Base-by-base conservation (phyloP, 2,888 invertebrate genomes). In the Polydrusus cervinus region DNA sequence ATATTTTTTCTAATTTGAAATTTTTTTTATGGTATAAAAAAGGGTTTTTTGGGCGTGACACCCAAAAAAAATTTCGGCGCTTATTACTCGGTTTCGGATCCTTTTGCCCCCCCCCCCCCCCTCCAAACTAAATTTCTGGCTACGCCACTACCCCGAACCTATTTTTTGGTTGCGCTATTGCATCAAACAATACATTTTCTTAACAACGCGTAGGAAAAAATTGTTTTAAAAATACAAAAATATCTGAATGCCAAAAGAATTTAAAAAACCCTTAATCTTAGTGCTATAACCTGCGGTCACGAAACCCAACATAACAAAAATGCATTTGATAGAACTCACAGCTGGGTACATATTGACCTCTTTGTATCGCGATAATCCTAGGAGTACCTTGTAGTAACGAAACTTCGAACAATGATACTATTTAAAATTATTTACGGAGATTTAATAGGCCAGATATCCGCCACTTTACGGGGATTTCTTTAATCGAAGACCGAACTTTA, bases 371-470 rank as follows among this genome's bases (percentile, higher is more conserved):
- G 45, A 47, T 75, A 75, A 78, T 74, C 78, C 68, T 40, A 66
- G 71, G 68, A 74, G 77, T 74, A 77, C 67, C 73, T 71, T 69
- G 72, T 72, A 77, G 70, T 10, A 72, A 72, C 57, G 71, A 75
- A 74, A 67, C 66, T 51, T 71, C 73, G 49, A 69, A 77, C 77
- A 77, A 77, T 75, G 60, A 75, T 64, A 66, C 77, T 68, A 75
- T 77, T 77, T 75, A 79, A 71, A 81, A 82, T 82, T 82, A 81
- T 81, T 76, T 79, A 81, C 78, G 81, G 81, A 80, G 80, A 80
- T 79, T 79, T 79, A 78, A 76, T 78, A 78, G 79, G 74, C 74
- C 75, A 74, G 78, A 80, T 79, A 81, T 81, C 80, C 80, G 80
- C 76, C 78, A 80, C 77, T 80, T 70, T 77, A 80, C 78, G 78